Percentiles rank a stretch among this genome's conserved stretches.
phyloP scores from a whole-genome alignment of 2,888 invertebrate genomes.

The Harpalus rufipes region DNA sequence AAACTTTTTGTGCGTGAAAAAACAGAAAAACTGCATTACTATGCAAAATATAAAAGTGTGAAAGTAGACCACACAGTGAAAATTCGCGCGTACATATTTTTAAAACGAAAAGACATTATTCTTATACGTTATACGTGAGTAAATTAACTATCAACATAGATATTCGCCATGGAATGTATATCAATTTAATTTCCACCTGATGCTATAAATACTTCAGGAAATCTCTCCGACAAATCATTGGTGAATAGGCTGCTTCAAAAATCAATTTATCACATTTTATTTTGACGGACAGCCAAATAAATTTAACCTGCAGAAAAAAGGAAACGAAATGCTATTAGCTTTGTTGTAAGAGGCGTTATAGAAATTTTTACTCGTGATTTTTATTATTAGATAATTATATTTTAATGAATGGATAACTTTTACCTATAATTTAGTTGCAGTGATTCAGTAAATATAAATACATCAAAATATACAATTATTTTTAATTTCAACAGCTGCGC shows the following conservation, averaged over 20 bases:
- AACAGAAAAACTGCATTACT: conserved; percentile 10
- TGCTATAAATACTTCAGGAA: conserved; percentile 6
- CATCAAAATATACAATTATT: too few species aligned
- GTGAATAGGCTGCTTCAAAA: not conserved
- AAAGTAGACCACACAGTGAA: conserved; percentile 49
- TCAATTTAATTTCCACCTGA: not conserved
- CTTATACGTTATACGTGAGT: conserved; percentile 28
- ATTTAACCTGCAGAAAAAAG: not conserved
- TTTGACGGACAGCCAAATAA: not conserved
- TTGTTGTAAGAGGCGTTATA: not conserved
- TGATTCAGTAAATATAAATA: too few species aligned
- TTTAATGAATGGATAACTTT: not conserved
- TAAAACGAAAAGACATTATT: conserved; percentile 45
- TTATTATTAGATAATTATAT: not conserved
- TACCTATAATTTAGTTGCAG: too few species aligned
- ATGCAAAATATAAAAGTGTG: conserved; percentile 52
- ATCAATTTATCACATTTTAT: not conserved
- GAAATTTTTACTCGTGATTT: conserved; percentile 14
- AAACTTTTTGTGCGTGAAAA: not conserved
- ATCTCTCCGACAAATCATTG: not conserved
- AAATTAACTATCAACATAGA: not conserved
- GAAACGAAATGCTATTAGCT: not conserved
- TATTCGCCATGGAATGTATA: conserved; percentile 21
- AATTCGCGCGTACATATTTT: conserved; percentile 43
- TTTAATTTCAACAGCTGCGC: too few species aligned